phyloP scores from a whole-genome alignment of 2,797 vertebrate genomes.

The Mus minutoides region DNA sequence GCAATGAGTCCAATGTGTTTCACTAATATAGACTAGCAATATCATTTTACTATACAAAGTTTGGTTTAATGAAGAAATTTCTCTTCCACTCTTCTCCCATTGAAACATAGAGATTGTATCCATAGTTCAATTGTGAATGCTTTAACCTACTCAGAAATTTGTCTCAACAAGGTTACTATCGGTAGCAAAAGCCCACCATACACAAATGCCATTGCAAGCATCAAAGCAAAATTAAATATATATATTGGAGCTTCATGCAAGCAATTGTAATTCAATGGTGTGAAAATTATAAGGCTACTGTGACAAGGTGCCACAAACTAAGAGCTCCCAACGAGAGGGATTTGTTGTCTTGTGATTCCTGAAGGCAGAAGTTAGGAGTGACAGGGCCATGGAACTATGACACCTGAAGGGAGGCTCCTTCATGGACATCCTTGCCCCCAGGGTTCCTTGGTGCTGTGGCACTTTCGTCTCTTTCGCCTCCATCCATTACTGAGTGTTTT shows the following conservation, averaged over 20 bases:
- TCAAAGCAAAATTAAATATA: background rate
- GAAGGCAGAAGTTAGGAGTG: background rate
- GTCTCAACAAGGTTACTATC: background rate
- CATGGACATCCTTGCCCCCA: background rate
- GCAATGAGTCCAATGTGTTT: background rate
- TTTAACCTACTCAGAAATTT: conserved; percentile 43
- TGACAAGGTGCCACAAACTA: background rate
- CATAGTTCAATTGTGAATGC: background rate
- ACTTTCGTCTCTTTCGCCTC: background rate
- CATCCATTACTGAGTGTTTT: background rate
- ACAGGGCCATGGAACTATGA: background rate
- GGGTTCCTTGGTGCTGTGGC: background rate
- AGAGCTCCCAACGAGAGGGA: background rate
- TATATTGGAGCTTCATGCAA: conserved; percentile 33
- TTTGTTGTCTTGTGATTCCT: background rate
- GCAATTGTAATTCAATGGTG: background rate
- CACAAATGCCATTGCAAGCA: background rate
- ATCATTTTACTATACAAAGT: background rate
- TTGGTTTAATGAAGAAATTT: conserved; percentile 1
- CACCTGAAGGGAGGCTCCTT: background rate
- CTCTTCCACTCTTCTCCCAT: background rate
- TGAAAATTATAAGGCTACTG: conserved; percentile 11
- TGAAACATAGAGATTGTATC: background rate
- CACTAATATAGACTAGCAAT: background rate
- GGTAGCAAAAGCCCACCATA: background rate